These are phyloP conservation scores for Alauda arvensis DNA, from an alignment of 2,797 vertebrate genomes.

Conservation along the genomic window DNA sequence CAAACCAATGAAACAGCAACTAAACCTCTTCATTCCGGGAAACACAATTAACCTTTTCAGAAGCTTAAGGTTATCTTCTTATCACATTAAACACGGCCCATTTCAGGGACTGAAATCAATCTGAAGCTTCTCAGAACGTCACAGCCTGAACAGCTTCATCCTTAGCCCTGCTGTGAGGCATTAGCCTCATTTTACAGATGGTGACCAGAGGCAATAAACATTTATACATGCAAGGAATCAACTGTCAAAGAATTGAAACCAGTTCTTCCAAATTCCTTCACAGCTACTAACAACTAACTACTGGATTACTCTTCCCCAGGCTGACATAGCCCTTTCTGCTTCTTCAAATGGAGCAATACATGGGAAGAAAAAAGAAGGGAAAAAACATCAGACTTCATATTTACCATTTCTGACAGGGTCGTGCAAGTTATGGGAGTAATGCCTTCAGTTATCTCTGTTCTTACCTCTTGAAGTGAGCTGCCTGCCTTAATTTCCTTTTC, in stretches of 20 bases:
- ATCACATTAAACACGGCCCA: not conserved
- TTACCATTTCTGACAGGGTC: not conserved
- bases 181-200: constrained; percentile 12
- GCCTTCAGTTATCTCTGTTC: not conserved
- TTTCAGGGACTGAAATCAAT: not conserved
- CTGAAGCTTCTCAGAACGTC: not conserved
- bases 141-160: not conserved
- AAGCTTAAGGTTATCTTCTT: not conserved
- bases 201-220: constrained; percentile 20
- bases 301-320: not conserved
- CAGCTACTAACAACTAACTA: not conserved
- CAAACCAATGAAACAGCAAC: not conserved
- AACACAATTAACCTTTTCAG: not conserved
- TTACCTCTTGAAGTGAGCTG: not conserved
- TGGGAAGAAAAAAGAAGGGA: not conserved
- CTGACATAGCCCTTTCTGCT: not conserved
- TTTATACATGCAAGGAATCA: not conserved
- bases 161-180: not conserved
- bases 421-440: not conserved
- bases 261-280: constrained; percentile 12
- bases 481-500: not conserved
- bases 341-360: not conserved
- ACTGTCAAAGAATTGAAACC: constrained; percentile 22
- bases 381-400: not conserved
- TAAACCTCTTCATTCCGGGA: not conserved